A percentile compares a stretch with the other conserved stretches of the same genome.
phyloP scores from a whole-genome alignment of 2,888 invertebrate genomes.

The Gnatocerus cornutus region DNA sequence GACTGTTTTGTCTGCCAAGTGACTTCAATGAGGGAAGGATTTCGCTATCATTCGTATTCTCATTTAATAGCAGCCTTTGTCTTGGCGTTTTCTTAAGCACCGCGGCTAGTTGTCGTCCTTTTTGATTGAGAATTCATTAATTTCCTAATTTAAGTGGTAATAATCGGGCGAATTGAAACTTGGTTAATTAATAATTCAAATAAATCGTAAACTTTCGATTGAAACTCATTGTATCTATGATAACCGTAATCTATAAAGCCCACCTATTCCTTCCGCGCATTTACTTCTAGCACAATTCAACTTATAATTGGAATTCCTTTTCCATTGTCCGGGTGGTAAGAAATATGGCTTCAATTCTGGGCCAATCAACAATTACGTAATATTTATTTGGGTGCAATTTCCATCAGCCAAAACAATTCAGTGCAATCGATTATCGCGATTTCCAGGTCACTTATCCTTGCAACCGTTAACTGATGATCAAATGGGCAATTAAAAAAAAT shows the following conservation, averaged over 20 bases:
- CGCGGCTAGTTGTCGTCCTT: background rate
- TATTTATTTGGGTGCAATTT: constrained; percentile 59
- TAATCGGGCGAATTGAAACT: constrained; percentile 18
- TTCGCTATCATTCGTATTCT: background rate
- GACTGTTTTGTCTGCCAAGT: background rate
- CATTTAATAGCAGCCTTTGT: background rate
- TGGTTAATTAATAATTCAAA: constrained; percentile 46
- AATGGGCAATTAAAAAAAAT: constrained; percentile 35
- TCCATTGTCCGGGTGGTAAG: constrained; percentile 58
- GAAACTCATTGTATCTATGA: constrained; percentile 40
- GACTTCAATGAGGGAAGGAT: no score
- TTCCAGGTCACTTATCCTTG: constrained; percentile 25
- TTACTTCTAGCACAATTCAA: constrained; percentile 53
- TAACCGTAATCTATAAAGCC: constrained; percentile 44
- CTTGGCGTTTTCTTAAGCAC: background rate
- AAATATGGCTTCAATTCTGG: constrained; percentile 61
- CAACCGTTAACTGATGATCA: constrained; percentile 21
- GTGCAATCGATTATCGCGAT: constrained; percentile 22
- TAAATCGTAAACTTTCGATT: constrained; percentile 41
- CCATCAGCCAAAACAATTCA: constrained; percentile 51
- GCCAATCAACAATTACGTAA: constrained; percentile 54
- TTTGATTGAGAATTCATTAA: constrained; percentile 20
- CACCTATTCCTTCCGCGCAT: constrained; percentile 22
- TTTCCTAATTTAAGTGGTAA: background rate
- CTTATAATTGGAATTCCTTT: constrained; percentile 61